Percentiles rank a stretch among this genome's conserved stretches.
Conservation (phyloP, 37 sponge, comb jelly and placozoan genomes). For the Haliclona indistincta region DNA sequence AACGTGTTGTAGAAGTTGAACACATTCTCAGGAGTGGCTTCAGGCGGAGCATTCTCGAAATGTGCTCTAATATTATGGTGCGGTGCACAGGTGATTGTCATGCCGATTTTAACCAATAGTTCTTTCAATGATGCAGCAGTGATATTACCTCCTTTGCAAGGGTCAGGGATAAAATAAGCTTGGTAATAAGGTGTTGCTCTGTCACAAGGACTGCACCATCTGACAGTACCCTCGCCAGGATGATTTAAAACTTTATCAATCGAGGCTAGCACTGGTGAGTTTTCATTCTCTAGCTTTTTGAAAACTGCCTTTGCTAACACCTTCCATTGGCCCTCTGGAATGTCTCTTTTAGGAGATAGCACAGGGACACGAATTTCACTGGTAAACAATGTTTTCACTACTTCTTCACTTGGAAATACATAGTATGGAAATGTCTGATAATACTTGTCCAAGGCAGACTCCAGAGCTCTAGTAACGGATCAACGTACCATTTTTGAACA, state of each 20-base stretch:
- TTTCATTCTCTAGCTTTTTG: not conserved
- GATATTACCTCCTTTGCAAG: not conserved
- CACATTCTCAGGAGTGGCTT: not conserved
- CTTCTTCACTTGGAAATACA: no score
- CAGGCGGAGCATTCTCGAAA: no score
- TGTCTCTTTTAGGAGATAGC: not conserved
- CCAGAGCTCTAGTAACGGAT: no score
- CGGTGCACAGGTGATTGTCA: slow-evolving; percentile 51
- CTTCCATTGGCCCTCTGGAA: not conserved
- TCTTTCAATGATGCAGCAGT: no score
- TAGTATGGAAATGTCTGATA: slow-evolving; percentile 23
- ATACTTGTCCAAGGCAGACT: not conserved
- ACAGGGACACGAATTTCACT: no score
- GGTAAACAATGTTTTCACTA: no score
- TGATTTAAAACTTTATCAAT: not conserved
- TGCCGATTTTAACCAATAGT: slow-evolving; percentile 33
- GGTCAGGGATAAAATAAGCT: not conserved
- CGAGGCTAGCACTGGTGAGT: not conserved
- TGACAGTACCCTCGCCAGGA: not conserved
- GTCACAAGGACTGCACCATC: not conserved
- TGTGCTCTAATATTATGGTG: no score
- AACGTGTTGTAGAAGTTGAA: slow-evolving; percentile 4
- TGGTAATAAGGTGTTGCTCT: not conserved
- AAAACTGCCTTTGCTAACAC: slow-evolving; percentile 8
- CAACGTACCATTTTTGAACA: not conserved